phyloP scores from a whole-genome alignment of 2,113 vertebrate species.

The Malurus melanocephalus region DNA sequence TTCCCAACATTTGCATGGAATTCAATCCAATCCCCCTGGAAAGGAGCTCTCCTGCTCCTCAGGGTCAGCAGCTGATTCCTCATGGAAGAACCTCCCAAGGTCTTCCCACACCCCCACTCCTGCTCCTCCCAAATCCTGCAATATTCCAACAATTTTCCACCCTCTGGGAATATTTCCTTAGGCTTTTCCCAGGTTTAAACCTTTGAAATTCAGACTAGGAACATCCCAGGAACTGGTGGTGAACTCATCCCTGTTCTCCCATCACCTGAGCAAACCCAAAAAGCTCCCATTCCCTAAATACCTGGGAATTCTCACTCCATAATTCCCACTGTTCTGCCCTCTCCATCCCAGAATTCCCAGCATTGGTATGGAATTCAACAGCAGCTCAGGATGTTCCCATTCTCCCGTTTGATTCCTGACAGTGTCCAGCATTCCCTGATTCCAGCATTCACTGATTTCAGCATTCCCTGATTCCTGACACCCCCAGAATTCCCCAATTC shows the following conservation, averaged over 20 bases:
- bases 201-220: not conserved
- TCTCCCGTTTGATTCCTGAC: too few species aligned
- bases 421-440: too few species aligned
- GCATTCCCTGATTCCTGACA: too few species aligned
- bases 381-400: not conserved
- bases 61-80: not conserved
- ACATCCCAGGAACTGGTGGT: fast-evolving
- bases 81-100: not conserved
- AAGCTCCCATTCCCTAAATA: fast-evolving
- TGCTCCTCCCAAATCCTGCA: fast-evolving
- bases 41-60: not conserved
- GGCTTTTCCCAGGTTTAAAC: not conserved
- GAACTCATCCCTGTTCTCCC: not conserved
- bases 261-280: not conserved
- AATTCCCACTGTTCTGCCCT: too few species aligned
- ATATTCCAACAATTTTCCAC: not conserved
- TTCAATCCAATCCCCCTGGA: fast-evolving
- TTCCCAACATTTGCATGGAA: not conserved
- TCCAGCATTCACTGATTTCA: too few species aligned
- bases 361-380: not conserved
- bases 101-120: not conserved
- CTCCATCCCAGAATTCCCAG: too few species aligned
- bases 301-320: not conserved
- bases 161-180: not conserved
- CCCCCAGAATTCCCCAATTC: too few species aligned